Evolutionary conservation across 2,113 vertebrate genomes (phyloP).

Genomic region (Herpailurus yagouaroundi): DNA sequence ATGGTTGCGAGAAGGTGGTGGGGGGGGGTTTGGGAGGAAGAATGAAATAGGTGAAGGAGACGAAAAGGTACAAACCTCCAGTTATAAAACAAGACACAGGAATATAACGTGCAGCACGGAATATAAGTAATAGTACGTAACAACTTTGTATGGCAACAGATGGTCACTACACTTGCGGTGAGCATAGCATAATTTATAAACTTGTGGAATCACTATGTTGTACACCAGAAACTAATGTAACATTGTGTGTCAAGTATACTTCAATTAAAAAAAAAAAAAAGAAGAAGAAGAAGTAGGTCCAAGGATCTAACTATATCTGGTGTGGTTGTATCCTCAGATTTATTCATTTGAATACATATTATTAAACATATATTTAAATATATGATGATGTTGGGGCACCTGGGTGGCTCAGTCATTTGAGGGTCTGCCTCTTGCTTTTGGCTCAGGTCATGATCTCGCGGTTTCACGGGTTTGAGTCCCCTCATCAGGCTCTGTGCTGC

Average conservation of each 20-base stretch:
- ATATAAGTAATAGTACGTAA: neutral
- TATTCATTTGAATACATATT: neutral
- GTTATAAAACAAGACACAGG: neutral
- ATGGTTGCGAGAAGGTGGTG: neutral
- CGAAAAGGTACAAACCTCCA: neutral
- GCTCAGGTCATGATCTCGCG: too few species aligned
- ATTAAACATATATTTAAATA: constrained; percentile 18
- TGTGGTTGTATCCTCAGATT: neutral
- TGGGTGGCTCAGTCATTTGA: too few species aligned
- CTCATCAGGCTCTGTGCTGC: too few species aligned
- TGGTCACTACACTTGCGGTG: neutral
- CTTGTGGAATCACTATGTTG: neutral
- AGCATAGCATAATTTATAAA: neutral
- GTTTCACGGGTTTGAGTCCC: too few species aligned
- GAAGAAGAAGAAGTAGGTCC: neutral
- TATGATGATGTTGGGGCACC: neutral
- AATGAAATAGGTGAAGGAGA: neutral
- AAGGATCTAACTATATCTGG: neutral
- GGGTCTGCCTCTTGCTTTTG: too few species aligned
- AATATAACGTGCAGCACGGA: neutral
- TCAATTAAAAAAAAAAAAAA: neutral
- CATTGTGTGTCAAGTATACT: neutral
- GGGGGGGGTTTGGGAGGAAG: neutral
- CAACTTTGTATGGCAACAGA: neutral
- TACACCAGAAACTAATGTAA: neutral